Conservation (phyloP, 2,113 vertebrate species). For the Charina bottae region DNA sequence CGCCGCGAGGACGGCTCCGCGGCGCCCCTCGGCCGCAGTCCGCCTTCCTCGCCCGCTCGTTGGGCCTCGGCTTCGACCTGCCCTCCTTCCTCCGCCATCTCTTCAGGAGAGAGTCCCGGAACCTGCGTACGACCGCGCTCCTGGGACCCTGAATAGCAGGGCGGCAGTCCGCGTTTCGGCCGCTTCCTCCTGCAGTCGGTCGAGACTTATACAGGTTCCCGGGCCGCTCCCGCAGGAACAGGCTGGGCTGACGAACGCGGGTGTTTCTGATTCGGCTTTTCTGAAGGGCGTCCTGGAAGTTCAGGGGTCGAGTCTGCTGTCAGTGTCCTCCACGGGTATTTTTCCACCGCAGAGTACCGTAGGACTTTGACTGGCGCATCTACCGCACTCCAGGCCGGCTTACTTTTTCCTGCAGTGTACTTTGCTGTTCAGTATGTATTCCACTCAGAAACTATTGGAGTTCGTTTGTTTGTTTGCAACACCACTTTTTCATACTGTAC, state of each 20-base stretch:
- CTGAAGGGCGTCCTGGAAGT: background rate
- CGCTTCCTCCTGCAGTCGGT: background rate
- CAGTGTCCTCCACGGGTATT: background rate
- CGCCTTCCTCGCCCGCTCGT: constrained; percentile 65
- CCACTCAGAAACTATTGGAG: background rate
- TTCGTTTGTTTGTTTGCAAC: background rate
- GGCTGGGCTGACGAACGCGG: background rate
- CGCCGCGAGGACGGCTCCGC: constrained; percentile 71
- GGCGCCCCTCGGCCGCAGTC: constrained; percentile 66
- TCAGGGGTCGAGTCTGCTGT: background rate
- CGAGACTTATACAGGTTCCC: background rate
- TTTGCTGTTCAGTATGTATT: background rate
- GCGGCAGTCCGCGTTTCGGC: background rate
- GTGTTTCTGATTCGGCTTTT: background rate
- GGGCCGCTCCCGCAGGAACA: background rate
- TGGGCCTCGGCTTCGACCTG: rapidly evolving
- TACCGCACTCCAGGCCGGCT: background rate
- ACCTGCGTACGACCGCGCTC: background rate
- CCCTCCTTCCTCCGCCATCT: too few species aligned
- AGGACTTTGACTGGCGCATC: background rate
- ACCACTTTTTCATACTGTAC: background rate
- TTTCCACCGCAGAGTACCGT: background rate
- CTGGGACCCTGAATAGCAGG: background rate
- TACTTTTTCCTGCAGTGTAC: background rate
- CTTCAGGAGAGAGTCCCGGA: background rate